phyloP scores from a whole-genome alignment of 1,140 invertebrate genomes.

The Mizuhopecten yessoensis region DNA sequence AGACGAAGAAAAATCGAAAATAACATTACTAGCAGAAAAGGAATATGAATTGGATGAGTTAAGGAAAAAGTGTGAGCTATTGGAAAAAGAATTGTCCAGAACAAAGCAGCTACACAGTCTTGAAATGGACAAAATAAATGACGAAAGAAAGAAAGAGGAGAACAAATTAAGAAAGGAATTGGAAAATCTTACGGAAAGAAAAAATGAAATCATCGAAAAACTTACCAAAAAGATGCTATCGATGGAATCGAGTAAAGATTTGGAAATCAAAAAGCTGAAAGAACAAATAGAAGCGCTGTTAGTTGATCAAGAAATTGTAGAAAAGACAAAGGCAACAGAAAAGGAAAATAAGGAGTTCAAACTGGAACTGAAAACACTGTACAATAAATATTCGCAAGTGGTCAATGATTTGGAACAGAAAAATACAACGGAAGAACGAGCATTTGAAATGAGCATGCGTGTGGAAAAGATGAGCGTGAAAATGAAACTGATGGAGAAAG shows the following conservation, averaged over 20 bases:
- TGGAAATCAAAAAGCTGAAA: slow-evolving; percentile 52
- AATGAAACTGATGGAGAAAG: slow-evolving; percentile 65
- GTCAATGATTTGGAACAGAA: slow-evolving; percentile 53
- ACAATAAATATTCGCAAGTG: slow-evolving; percentile 58
- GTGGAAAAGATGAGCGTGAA: slow-evolving; percentile 65
- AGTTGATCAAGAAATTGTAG: slow-evolving; percentile 60
- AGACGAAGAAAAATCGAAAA: background rate
- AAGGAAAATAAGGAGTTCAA: slow-evolving; percentile 62
- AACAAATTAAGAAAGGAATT: slow-evolving; percentile 61
- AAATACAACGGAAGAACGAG: slow-evolving; percentile 63
- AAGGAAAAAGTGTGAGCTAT: slow-evolving; percentile 50
- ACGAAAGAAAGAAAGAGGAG: slow-evolving; percentile 56
- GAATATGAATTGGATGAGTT: slow-evolving; percentile 57
- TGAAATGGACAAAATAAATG: background rate
- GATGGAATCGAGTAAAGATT: background rate
- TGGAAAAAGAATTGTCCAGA: slow-evolving; percentile 48
- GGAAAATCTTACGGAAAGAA: slow-evolving; percentile 41
- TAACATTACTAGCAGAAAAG: slow-evolving; percentile 55
- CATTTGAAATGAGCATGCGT: slow-evolving; percentile 66
- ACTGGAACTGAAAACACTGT: slow-evolving; percentile 55
- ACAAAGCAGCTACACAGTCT: slow-evolving; percentile 41
- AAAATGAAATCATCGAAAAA: slow-evolving; percentile 5
- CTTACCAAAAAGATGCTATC: background rate
- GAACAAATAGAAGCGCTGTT: slow-evolving; percentile 57
- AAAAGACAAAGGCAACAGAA: slow-evolving; percentile 52